Percentiles rank a stretch among this genome's conserved stretches.
These are phyloP conservation scores for Bacillus rossius DNA, from an alignment of 1,140 invertebrate genomes.

Conservation along the genomic window DNA sequence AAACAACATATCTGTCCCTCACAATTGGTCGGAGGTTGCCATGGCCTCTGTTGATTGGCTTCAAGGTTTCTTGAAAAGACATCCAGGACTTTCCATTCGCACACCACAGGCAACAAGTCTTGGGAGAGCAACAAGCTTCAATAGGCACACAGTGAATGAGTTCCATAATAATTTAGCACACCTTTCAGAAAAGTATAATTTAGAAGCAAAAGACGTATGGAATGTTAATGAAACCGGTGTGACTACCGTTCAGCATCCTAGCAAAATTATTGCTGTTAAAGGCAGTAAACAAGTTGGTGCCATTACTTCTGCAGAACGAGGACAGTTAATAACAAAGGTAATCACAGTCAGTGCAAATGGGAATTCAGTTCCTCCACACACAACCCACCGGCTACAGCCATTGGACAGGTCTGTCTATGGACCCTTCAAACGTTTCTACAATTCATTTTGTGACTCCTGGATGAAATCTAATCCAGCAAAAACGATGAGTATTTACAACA, in stretches of 20 bases:
- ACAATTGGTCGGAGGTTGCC: conserved; percentile 20
- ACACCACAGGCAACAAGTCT: conserved; percentile 41
- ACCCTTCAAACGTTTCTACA: conserved; percentile 28
- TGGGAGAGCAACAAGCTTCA: conserved; percentile 40
- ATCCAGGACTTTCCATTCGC: conserved; percentile 34
- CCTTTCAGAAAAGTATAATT: neutral
- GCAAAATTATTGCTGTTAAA: conserved; percentile 36
- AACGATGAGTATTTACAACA: conserved; percentile 32
- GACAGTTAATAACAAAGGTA: conserved; percentile 36
- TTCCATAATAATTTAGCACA: conserved; percentile 36
- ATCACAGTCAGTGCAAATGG: conserved; percentile 38
- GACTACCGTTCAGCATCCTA: conserved; percentile 42
- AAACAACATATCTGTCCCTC: conserved; percentile 12
- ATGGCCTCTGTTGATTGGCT: conserved; percentile 39
- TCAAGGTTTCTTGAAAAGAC: conserved; percentile 34
- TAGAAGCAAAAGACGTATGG: conserved; percentile 22
- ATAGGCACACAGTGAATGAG: conserved; percentile 37
- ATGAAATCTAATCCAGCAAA: conserved; percentile 25
- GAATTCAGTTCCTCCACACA: conserved; percentile 29
- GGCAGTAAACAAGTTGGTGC: conserved; percentile 37
- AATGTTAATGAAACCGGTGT: conserved; percentile 38
- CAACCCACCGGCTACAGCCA: conserved; percentile 34
- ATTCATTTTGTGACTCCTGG: conserved; percentile 22
- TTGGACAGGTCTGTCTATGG: conserved; percentile 30
- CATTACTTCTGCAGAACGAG: conserved; percentile 37